Evolutionary conservation across 2,797 vertebrate genomes (phyloP).

Genomic region (Peromyscus aztecus): DNA sequence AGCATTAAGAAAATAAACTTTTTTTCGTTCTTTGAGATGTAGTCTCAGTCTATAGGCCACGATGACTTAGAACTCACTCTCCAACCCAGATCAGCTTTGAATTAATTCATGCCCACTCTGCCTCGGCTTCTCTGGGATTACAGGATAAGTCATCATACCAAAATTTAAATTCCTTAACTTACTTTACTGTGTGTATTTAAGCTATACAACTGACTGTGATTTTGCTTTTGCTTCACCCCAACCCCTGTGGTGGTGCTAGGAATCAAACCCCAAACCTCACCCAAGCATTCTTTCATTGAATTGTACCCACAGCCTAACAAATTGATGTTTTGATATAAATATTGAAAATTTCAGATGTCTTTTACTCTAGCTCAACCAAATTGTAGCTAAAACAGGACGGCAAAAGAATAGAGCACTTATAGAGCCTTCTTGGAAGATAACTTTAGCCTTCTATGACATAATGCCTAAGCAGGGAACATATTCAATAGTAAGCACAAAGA

Average conservation of each 20-base stretch:
- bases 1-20: neutral
- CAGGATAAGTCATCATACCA: neutral
- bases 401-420: neutral
- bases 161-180: neutral
- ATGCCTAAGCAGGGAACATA: neutral
- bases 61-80: neutral
- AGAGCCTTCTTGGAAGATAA: neutral
- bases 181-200: neutral
- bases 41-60: neutral
- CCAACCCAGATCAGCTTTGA: neutral
- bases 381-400: neutral
- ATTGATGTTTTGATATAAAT: neutral
- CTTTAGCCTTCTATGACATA: neutral
- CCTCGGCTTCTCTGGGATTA: neutral
- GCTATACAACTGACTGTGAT: neutral
- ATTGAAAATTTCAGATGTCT: slow-evolving; percentile 18
- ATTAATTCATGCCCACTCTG: no score
- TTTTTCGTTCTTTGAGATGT: neutral
- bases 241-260: neutral
- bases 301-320: neutral
- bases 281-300: neutral
- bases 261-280: neutral
- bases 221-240: neutral
- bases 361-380: slow-evolving; percentile 24
- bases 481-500: neutral